Percentiles rank a stretch among this genome's conserved stretches.
Evolutionary conservation across 2,113 vertebrate species (phyloP).

Genomic region (Stigmatopora argus): DNA sequence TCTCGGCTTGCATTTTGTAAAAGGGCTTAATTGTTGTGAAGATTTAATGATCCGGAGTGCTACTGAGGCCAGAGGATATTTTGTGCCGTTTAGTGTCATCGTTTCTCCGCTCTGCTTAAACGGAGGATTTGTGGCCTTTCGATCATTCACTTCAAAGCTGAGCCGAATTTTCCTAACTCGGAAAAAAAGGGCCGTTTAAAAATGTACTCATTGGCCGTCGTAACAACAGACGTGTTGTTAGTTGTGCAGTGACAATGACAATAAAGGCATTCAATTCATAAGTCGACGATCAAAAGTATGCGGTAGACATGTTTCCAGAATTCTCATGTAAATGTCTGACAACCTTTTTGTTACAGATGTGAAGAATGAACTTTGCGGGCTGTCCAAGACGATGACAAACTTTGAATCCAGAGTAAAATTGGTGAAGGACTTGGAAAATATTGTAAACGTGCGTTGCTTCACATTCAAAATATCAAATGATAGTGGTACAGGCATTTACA

Average conservation of each 20-base stretch:
- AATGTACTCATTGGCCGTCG: too few relatives aligned
- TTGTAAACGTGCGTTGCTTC: slow-evolving; percentile 74
- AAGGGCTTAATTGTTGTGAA: slow-evolving; percentile 73
- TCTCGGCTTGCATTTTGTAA: slow-evolving; percentile 68
- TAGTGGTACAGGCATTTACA: neutral
- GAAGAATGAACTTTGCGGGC: slow-evolving; percentile 79
- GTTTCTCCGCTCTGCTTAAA: slow-evolving; percentile 26
- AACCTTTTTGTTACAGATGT: slow-evolving; percentile 75
- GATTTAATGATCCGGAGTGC: slow-evolving; percentile 71
- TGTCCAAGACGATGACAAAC: slow-evolving; percentile 84
- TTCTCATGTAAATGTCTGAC: slow-evolving; percentile 14
- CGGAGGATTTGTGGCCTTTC: slow-evolving; percentile 52
- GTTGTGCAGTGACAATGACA: too few relatives aligned
- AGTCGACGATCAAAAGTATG: too few relatives aligned
- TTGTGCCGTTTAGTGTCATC: slow-evolving; percentile 67
- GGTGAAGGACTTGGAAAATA: slow-evolving; percentile 79
- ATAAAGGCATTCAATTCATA: too few relatives aligned
- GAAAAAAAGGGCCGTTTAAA: neutral
- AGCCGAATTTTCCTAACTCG: slow-evolving; percentile 1
- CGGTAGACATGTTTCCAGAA: neutral
- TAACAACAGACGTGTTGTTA: too few relatives aligned
- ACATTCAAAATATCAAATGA: neutral
- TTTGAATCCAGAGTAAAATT: slow-evolving; percentile 86
- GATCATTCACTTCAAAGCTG: slow-evolving; percentile 17
- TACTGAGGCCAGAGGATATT: slow-evolving; percentile 69